These are phyloP conservation scores for Megaleporinus macrocephalus DNA, from an alignment of 2,113 vertebrate species.

Conservation along the genomic window DNA sequence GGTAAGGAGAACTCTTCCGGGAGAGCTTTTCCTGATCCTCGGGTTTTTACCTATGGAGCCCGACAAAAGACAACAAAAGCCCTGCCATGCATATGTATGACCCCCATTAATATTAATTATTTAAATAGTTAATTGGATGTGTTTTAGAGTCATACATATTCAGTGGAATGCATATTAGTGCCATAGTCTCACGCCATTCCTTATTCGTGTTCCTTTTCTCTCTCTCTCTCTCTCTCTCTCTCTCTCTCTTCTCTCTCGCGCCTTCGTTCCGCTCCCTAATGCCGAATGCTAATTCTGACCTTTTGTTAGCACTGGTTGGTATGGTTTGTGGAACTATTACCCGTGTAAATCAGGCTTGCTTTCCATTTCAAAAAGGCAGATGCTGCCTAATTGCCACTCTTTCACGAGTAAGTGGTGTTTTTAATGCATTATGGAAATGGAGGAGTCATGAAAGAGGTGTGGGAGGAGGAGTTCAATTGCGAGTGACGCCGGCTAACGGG, in stretches of 20 bases:
- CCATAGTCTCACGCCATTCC: slow-evolving; percentile 60
- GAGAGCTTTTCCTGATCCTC: slow-evolving; percentile 9
- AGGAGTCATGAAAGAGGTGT: slow-evolving; percentile 12
- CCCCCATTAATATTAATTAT: slow-evolving; percentile 78
- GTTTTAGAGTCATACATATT: slow-evolving; percentile 79
- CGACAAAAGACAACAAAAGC: slow-evolving; percentile 66
- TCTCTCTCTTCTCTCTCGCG: too few relatives aligned
- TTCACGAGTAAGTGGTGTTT: slow-evolving; percentile 37
- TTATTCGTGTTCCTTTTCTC: slow-evolving; percentile 52
- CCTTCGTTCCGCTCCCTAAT: slow-evolving; percentile 30
- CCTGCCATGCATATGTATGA: slow-evolving; percentile 74
- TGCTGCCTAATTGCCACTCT: slow-evolving; percentile 63
- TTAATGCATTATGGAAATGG: slow-evolving; percentile 47
- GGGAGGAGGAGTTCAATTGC: slow-evolving; percentile 22
- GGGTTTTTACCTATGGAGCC: slow-evolving; percentile 47
- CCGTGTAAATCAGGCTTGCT: slow-evolving; percentile 57
- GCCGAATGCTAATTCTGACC: slow-evolving; percentile 67
- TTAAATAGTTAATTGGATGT: slow-evolving; percentile 79
- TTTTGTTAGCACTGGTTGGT: slow-evolving; percentile 61
- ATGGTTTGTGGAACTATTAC: slow-evolving; percentile 60
- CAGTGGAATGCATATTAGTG: slow-evolving; percentile 66
- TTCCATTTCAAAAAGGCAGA: slow-evolving; percentile 57
- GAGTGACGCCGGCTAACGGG: slow-evolving; percentile 14
- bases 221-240: slow-evolving; percentile 40
- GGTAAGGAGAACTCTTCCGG: slow-evolving; percentile 12